These are phyloP conservation scores for Acropternis orthonyx DNA, from an alignment of 2,797 vertebrate genomes.

Conservation along the genomic window DNA sequence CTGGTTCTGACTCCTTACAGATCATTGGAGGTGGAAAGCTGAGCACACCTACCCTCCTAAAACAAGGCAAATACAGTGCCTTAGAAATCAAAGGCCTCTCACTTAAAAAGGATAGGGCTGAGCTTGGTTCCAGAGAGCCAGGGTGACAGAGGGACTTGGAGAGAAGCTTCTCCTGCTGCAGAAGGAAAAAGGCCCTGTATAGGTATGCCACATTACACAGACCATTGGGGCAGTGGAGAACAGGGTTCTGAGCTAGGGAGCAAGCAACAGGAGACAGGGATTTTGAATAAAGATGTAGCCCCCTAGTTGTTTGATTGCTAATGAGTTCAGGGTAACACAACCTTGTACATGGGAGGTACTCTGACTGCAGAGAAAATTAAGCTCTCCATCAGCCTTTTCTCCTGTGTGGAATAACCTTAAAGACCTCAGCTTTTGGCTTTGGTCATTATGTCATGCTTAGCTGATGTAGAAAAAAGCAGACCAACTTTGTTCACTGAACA, in stretches of 20 bases:
- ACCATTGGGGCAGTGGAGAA: not conserved
- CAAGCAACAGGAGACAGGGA: not conserved
- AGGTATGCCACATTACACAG: not conserved
- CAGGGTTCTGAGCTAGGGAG: accelerated
- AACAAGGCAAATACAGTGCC: not conserved
- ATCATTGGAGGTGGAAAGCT: not conserved
- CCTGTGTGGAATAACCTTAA: not conserved
- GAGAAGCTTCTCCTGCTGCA: not conserved
- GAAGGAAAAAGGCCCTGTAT: not conserved
- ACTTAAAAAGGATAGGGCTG: not conserved
- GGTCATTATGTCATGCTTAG: not conserved
- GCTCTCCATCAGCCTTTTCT: not conserved
- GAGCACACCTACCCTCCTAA: not conserved
- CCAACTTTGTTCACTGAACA: not conserved
- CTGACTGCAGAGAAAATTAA: not conserved
- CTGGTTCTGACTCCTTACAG: not conserved
- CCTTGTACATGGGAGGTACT: not conserved
- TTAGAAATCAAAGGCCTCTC: not conserved
- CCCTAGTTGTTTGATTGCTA: not conserved
- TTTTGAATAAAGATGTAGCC: not conserved
- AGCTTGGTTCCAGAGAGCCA: not conserved
- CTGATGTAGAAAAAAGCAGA: not conserved
- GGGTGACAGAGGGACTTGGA: not conserved
- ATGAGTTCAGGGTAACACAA: not conserved
- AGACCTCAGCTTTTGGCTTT: not conserved